These are phyloP conservation scores for Poeciliopsis paucimaculata DNA, from an alignment of 2,797 vertebrate genomes.

Conservation along the genomic window DNA sequence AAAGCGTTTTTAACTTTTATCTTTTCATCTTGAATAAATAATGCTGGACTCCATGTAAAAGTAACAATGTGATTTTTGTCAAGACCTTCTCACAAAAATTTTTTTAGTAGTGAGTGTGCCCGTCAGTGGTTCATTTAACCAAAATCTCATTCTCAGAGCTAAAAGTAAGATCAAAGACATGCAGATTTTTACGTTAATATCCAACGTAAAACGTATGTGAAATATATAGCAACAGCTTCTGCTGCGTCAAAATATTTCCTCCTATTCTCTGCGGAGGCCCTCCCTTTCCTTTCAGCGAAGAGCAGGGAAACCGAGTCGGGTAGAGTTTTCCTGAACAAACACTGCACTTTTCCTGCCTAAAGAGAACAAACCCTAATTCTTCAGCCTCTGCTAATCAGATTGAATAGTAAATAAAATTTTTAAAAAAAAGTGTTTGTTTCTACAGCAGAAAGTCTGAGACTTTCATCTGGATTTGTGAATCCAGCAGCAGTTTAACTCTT, in stretches of 20 bases:
- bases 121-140: conserved; percentile 54
- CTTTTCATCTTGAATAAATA: background rate
- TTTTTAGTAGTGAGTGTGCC: conserved; percentile 44
- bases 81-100: conserved; percentile 32
- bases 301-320: conserved; percentile 31
- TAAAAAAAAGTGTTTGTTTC: conserved; percentile 31
- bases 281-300: conserved; percentile 78
- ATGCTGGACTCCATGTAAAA: background rate
- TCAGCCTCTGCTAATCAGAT: conserved; percentile 64
- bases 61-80: background rate
- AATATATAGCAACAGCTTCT: conserved; percentile 36
- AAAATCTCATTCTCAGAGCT: background rate
- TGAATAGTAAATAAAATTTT: conserved; percentile 51
- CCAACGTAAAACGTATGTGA: conserved; percentile 24
- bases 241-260: conserved; percentile 67
- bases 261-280: conserved; percentile 69
- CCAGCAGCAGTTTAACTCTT: conserved; percentile 26
- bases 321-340: conserved; percentile 67
- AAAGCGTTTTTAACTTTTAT: background rate
- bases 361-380: conserved; percentile 62
- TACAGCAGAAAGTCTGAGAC: conserved; percentile 43
- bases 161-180: conserved; percentile 10
- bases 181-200: conserved; percentile 14
- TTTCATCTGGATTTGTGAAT: conserved; percentile 51
- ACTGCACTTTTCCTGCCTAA: conserved; percentile 73